phyloP scores from a whole-genome alignment of 2,113 vertebrate species.

The Perca fluviatilis region DNA sequence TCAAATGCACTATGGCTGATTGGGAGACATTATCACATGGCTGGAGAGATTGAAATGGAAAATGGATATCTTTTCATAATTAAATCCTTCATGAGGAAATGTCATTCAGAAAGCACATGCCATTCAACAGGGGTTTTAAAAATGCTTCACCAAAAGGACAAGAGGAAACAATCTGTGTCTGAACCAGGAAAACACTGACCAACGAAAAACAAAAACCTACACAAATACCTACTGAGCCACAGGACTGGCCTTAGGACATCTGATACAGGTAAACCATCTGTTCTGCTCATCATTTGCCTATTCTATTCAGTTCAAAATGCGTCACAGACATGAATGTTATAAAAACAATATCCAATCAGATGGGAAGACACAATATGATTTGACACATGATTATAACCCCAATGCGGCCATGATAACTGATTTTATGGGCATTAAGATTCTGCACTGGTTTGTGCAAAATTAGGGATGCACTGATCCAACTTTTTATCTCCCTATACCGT shows the following conservation, averaged over 20 bases:
- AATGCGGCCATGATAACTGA: neutral
- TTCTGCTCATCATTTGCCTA: slow-evolving; percentile 21
- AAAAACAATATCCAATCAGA: slow-evolving; percentile 14
- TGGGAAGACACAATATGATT: neutral
- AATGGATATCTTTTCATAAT: slow-evolving; percentile 49
- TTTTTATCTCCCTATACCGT: neutral
- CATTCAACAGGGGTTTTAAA: slow-evolving; percentile 56
- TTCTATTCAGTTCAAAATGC: slow-evolving; percentile 27
- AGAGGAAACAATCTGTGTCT: slow-evolving; percentile 49
- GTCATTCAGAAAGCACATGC: slow-evolving; percentile 56
- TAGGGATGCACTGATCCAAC: neutral
- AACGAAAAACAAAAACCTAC: slow-evolving; percentile 32
- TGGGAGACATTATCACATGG: slow-evolving; percentile 24
- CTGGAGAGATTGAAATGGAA: slow-evolving; percentile 42
- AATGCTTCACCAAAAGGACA: slow-evolving; percentile 45
- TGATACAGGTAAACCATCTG: slow-evolving; percentile 26
- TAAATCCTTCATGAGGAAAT: slow-evolving; percentile 63
- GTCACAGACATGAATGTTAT: slow-evolving; percentile 9
- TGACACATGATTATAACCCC: neutral
- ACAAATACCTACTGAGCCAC: slow-evolving; percentile 20
- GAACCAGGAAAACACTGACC: slow-evolving; percentile 47
- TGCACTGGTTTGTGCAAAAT: neutral
- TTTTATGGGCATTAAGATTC: neutral
- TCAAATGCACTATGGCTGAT: slow-evolving; percentile 41
- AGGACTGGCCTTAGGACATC: slow-evolving; percentile 24